Evolutionary conservation across 2,888 invertebrate species (phyloP), one percentile per base, ranked within the genome.

Genomic region (Esperia sulphurella): DNA sequence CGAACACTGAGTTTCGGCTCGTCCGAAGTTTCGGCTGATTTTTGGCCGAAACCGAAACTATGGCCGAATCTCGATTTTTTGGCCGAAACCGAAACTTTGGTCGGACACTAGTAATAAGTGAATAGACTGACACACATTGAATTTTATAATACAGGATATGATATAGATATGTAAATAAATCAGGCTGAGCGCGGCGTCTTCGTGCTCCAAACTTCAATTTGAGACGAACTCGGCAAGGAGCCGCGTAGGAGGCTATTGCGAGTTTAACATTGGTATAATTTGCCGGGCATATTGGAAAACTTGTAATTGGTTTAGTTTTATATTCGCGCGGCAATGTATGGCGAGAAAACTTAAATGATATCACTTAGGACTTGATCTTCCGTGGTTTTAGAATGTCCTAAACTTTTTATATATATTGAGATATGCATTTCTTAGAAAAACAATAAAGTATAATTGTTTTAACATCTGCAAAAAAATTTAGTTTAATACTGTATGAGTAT

Each of bases 281-380:
- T 79, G 71, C 80, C 70, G 68, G 75, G 75, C 79, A 79, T 83
- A 84, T 84, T 83, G 82, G 83, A 81, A 85, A 84, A 86, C 83
- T 85, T 86, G 79, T 84, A 84, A 86, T 85, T 85, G 83, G 75
- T 83, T 86, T 82, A 83, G 79, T 86, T 83, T 85, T 84, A 81
- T 84, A 79, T 83, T 80, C 74, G 74, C 65, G 65, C 62, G 58
- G 65, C 66, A 68, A 74, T 80, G 72, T 79, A 75, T 75, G 74
- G 65, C 59, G 59, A 61, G 56, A 56, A 65, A 79, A 79, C 79
- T 81, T 77, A 72, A 79, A 76, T 76, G 64, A 78, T 78, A 80
- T 75, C 71, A 71, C 68, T 75, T 75, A 70, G 62, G 57, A 71
- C 66, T 69, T 66, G 64, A 67, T 67, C 59, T 62, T 53, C 54